Base-by-base conservation (phyloP, 2,113 vertebrate genomes). In the Pedionomus torquatus region DNA sequence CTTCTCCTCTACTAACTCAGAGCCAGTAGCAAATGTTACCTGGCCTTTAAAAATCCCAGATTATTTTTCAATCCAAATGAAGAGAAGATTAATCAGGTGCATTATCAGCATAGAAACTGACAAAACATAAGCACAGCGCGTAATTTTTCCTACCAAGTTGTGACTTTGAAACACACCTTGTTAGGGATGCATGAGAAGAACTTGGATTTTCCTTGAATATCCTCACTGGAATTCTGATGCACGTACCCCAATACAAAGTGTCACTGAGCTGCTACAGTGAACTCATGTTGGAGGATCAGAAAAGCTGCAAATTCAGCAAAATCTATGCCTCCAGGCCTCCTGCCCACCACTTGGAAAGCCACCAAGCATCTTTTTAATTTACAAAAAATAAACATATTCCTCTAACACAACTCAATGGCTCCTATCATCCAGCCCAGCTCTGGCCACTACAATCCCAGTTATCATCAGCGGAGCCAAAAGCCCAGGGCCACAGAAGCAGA, bases 191-290 rank as follows among this genome's bases (percentile, higher is more conserved):
- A 16, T 2, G 31, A 30, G 2, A 21, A 20, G 25, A 72, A 7
- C 61, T 39, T 55, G 60, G 49, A n/a, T 55, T 89, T 80, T 77
- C 35, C 66, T 49, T 51, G 33, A 51, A 6, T 1, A 80, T 49
- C 15, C 30, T 43, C 35, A 46, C 49, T 63, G 69, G 46, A 74
- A 63, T 55, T 51, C 39, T 7, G 44, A 65, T 20, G 55, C 19
- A 37, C 52, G 3, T 17, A 65, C 2, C 44, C 30, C 51, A 64
- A 5, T 10, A 52, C 0, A 0, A 76, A 88, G 44, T 39, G 8
- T 4, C 54, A 9, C 26, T 30, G 61, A 20, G 37, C 37, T 30
- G 26, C 75, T 21, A 21, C 3, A 46, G 25, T 6, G 25, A 90
- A 33, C 15, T 9, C 2, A 1, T 0, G 4, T 30, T 1, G 5